Evolutionary conservation across 2,888 invertebrate genomes (phyloP), one percentile per base, ranked within the genome.

Genomic region (Heteromyza rotundicornis): DNA sequence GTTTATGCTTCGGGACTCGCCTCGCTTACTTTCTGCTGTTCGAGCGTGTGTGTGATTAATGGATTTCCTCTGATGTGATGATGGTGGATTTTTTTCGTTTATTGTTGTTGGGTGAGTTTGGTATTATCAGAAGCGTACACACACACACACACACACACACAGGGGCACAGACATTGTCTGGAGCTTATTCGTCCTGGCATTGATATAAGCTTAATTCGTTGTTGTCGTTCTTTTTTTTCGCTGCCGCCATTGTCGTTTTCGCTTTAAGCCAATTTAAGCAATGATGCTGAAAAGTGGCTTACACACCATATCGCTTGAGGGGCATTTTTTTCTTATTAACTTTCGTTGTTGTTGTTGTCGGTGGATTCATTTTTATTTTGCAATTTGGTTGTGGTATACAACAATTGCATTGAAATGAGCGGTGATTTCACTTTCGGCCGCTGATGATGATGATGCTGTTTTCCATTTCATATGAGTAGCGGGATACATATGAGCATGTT

Each of bases 251-350:
- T 50, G 22, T 2, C 19, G n/a, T 16, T 24, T 24, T 27, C 52
- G 52, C 52, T 52, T 52, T 27, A 52, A 52, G 27, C 50, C 23
- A 50, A 65, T 66, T 60, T 44, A 60, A 60, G 67, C 64, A 64
- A 64, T 67, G 62, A 64, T 64, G 66, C 62, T 65, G 63, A 66
- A 67, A 67, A 66, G 59, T 67, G 66, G 59, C 66, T 69, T 67
- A 64, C 62, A 61, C 63, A 58, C 60, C 59, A 62, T 58, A 58
- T 55, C 61, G 62, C 59, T 60, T 22, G 24, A 7, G 40, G 40
- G 40, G n/a, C n/a, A 8, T 32, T 32, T 32, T 12, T 12, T 12
- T 32, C 32, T 32, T 32, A 8, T 5, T 32, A 8, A 12, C 32
- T 32, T 32, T 32, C 12, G 32, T 32, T 32, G 32, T 32, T 32